Evolutionary conservation across 35 echinoderm and acorn worm genomes (phyloP).

Genomic region (Heliocidaris tuberculata): DNA sequence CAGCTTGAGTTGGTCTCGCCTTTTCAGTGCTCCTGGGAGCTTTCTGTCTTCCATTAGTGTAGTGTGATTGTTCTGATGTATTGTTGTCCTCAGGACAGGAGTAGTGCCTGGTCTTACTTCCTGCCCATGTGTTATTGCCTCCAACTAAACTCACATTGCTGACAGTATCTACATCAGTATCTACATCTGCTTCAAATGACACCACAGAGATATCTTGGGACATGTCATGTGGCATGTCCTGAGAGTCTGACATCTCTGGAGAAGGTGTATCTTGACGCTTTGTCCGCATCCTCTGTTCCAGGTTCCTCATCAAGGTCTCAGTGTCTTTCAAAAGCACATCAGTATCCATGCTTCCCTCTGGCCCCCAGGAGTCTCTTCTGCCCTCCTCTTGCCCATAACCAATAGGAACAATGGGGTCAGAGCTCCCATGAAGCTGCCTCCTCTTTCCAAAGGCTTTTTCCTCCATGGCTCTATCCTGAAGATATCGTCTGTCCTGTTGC

Average conservation of each 20-base stretch:
- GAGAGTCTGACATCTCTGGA: conserved; percentile 61
- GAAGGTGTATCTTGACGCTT: conserved; percentile 54
- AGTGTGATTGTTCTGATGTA: background rate
- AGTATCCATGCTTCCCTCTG: conserved; percentile 73
- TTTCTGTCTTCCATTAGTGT: conserved; percentile 36
- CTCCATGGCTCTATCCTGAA: conserved; percentile 27
- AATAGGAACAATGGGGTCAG: conserved; percentile 27
- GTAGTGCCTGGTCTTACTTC: conserved; percentile 39
- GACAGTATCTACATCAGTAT: conserved; percentile 74
- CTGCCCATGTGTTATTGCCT: conserved; percentile 41
- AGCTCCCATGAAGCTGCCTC: conserved; percentile 33
- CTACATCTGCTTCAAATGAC: conserved; percentile 72
- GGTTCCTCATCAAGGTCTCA: conserved; percentile 76
- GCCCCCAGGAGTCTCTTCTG: conserved; percentile 40
- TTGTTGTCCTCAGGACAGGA: conserved; percentile 35
- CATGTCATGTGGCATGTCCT: conserved; percentile 51
- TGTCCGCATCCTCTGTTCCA: conserved; percentile 74
- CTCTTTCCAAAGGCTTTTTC: conserved; percentile 1
- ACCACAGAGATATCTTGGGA: conserved; percentile 24
- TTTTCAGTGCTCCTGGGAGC: background rate
- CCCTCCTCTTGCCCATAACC: background rate
- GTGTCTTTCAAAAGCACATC: conserved; percentile 91
- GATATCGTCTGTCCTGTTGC: background rate
- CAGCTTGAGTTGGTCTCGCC: background rate
- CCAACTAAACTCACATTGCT: conserved; percentile 72